phyloP scores from a whole-genome alignment of 2,113 vertebrate species.

The Malaclemys terrapin region DNA sequence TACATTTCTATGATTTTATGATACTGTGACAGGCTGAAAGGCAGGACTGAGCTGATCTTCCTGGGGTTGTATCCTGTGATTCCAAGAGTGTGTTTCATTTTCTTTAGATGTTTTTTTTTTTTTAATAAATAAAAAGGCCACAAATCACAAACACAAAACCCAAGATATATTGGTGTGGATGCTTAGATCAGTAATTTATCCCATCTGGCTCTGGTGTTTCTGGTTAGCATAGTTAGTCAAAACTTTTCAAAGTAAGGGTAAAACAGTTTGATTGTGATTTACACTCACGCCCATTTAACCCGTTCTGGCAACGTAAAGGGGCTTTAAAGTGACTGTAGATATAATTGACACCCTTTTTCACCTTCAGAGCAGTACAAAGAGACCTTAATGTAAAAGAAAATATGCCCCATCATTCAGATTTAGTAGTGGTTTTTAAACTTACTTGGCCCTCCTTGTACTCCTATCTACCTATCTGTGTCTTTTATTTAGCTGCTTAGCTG shows the following conservation, averaged over 20 bases:
- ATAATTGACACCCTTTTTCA: not conserved
- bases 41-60: not conserved
- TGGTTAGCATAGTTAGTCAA: not conserved
- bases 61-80: too few species aligned
- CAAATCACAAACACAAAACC: not conserved
- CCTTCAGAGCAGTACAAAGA: not conserved
- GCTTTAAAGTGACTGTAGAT: not conserved
- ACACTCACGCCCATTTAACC: not conserved
- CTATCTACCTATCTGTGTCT: not conserved
- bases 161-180: not conserved
- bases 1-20: not conserved
- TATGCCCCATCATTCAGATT: not conserved
- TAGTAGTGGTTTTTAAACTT: not conserved
- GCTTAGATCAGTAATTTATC: not conserved
- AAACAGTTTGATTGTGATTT: not conserved
- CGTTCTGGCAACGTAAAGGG: not conserved
- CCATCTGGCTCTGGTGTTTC: not conserved
- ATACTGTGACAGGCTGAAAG: not conserved
- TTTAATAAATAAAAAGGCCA: not conserved
- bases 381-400: not conserved
- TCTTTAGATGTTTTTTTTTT: not conserved
- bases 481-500: not conserved
- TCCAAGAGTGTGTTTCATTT: not conserved
- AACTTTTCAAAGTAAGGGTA: not conserved
- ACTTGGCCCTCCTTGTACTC: not conserved